phyloP scores from a whole-genome alignment of 1,140 invertebrate species.

The Pararge aegeria region DNA sequence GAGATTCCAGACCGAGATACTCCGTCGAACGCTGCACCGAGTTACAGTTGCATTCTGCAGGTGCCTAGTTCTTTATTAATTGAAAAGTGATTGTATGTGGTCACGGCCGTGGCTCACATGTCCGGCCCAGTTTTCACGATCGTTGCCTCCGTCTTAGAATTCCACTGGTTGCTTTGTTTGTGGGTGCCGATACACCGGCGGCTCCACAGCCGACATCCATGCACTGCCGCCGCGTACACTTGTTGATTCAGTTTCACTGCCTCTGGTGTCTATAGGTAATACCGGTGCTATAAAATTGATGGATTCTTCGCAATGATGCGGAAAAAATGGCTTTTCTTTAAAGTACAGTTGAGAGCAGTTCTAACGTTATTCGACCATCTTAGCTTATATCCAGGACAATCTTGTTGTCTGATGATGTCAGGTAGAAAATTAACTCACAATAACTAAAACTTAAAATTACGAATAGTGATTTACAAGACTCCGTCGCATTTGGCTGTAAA shows the following conservation, averaged over 20 bases:
- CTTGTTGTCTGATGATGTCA: no score
- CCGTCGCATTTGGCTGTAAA: neutral
- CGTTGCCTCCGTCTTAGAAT: conserved; percentile 62
- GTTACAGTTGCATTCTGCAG: conserved; percentile 68
- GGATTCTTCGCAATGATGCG: neutral
- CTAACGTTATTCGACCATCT: no score
- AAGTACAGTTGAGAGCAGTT: no score
- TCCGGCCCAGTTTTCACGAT: conserved; percentile 76
- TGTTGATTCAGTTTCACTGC: conserved; percentile 52
- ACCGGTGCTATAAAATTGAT: conserved; percentile 5
- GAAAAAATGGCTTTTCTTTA: no score
- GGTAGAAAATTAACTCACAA: no score
- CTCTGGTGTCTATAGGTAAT: neutral
- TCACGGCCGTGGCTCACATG: conserved; percentile 74
- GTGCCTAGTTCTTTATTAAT: conserved; percentile 74
- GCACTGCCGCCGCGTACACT: conserved; percentile 41
- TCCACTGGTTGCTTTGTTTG: conserved; percentile 73
- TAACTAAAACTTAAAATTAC: neutral
- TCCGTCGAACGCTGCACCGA: conserved; percentile 41
- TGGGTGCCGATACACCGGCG: conserved; percentile 25
- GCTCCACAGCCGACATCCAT: neutral
- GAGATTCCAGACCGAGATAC: conserved; percentile 43
- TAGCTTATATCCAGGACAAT: no score
- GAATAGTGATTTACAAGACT: neutral
- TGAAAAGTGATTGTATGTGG: conserved; percentile 77